Evolutionary conservation across 2,888 invertebrate species (phyloP).

Genomic region (Drosophila conformis): DNA sequence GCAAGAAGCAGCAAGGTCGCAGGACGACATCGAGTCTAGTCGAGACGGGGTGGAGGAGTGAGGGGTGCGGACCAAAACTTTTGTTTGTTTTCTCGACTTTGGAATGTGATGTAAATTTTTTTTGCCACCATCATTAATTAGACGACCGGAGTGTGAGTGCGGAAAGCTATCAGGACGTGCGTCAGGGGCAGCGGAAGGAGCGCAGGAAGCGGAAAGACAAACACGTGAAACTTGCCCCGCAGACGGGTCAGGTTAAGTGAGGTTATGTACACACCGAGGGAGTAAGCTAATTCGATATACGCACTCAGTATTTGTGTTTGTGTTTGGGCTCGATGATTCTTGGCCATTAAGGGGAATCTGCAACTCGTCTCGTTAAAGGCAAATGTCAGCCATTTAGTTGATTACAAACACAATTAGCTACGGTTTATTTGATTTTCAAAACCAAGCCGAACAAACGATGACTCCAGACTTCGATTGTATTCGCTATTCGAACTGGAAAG

Average conservation of each 20-base stretch:
- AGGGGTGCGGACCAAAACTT: conserved; percentile 32
- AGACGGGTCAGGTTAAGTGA: conserved; percentile 51
- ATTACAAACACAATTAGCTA: conserved; percentile 79
- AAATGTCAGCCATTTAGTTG: conserved; percentile 75
- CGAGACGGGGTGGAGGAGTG: background rate
- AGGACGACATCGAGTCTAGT: conserved; percentile 28
- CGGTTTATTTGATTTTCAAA: conserved; percentile 76
- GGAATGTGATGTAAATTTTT: conserved; percentile 65
- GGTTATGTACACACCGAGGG: conserved; percentile 59
- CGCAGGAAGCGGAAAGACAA: background rate
- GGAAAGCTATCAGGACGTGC: conserved; percentile 39
- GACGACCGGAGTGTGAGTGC: conserved; percentile 39
- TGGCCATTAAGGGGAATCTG: conserved; percentile 18
- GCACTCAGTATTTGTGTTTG: conserved; percentile 37
- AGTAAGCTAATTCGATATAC: conserved; percentile 9
- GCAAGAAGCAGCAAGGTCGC: conserved; percentile 24
- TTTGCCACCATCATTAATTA: conserved; percentile 66
- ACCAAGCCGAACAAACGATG: conserved; percentile 44
- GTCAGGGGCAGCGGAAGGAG: conserved; percentile 7
- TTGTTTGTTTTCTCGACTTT: conserved; percentile 63
- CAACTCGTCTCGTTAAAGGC: conserved; percentile 54
- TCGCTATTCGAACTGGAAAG: background rate
- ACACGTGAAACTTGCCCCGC: conserved; percentile 13
- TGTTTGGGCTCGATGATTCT: conserved; percentile 42
- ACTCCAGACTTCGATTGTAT: conserved; percentile 32